Conservation (phyloP, 2,113 vertebrate species). For the Piprites chloris region DNA sequence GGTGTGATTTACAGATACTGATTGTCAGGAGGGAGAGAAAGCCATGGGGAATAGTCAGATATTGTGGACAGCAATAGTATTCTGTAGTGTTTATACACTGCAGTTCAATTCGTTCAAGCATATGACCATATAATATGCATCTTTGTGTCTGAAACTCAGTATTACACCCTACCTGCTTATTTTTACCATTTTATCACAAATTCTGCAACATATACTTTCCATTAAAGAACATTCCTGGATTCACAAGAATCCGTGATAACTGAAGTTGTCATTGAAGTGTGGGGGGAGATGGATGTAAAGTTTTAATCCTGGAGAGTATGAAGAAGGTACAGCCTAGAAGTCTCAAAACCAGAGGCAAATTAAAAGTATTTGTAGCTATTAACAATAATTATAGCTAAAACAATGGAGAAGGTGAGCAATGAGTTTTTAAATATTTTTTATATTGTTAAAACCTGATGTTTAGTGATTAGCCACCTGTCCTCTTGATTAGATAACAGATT, state of each 20-base stretch:
- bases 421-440: background rate
- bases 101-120: background rate
- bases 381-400: background rate
- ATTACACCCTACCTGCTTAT: background rate
- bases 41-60: background rate
- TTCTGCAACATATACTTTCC: background rate
- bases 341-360: background rate
- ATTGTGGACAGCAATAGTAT: background rate
- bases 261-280: background rate
- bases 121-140: background rate
- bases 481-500: background rate
- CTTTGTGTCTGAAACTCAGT: background rate
- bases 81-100: background rate
- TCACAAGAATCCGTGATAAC: background rate
- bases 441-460: background rate
- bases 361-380: background rate
- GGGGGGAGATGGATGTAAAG: background rate
- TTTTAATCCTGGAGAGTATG: background rate
- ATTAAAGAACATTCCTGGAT: background rate
- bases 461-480: background rate
- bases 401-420: background rate
- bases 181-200: background rate
- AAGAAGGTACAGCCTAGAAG: background rate
- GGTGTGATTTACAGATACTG: background rate
- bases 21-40: background rate